Conservation (phyloP, 2,888 invertebrate species). For the Miltochrista miniata region DNA sequence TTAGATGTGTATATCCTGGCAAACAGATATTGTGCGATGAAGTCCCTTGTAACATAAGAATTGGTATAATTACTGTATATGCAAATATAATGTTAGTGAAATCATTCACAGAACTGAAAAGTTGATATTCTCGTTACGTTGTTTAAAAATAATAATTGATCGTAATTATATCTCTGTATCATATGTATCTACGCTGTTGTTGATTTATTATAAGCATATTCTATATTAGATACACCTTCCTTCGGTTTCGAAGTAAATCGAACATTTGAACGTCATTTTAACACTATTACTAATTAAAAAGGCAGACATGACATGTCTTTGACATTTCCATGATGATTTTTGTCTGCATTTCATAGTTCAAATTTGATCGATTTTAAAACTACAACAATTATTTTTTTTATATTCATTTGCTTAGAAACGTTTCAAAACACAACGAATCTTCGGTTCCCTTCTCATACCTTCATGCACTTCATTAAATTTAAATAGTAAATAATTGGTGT, state of each 20-base stretch:
- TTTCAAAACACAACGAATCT: constrained; percentile 70
- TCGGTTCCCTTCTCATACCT: constrained; percentile 58
- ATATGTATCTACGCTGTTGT: constrained; percentile 77
- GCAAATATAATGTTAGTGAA: constrained; percentile 75
- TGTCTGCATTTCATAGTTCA: neutral
- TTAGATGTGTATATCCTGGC: constrained; percentile 53
- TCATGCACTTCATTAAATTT: constrained; percentile 53
- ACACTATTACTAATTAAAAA: constrained; percentile 20
- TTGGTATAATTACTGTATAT: constrained; percentile 49
- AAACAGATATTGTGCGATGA: constrained; percentile 31
- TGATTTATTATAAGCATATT: constrained; percentile 78
- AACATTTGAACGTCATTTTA: constrained; percentile 27
- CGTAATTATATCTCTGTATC: constrained; percentile 70
- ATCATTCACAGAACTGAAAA: constrained; percentile 83
- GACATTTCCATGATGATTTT: neutral
- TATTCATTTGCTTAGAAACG: constrained; percentile 43
- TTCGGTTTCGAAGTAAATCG: constrained; percentile 40
- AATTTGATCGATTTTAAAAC: neutral
- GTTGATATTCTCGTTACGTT: constrained; percentile 80
- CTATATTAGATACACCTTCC: constrained; percentile 46
- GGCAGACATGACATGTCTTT: neutral
- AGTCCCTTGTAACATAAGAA: constrained; percentile 36
- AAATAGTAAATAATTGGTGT: constrained; percentile 74
- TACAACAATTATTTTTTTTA: constrained; percentile 3
- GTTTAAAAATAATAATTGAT: constrained; percentile 67